Percentiles rank a stretch among this genome's conserved stretches.
Conservation (phyloP, 2,113 vertebrate species). For the Lepisosteus osseus region DNA sequence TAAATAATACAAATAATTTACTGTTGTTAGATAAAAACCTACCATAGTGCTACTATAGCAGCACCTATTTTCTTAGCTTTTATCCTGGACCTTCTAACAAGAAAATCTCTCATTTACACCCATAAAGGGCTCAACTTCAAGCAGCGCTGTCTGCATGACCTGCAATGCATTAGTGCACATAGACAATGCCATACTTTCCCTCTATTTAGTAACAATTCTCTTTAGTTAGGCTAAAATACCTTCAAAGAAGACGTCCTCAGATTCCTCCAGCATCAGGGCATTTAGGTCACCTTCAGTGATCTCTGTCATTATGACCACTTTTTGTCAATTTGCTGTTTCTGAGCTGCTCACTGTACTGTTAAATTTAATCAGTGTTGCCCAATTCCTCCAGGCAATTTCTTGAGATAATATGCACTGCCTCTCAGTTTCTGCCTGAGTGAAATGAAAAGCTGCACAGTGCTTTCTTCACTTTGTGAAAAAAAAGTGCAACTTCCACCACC, state of each 20-base stretch:
- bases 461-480: constrained; percentile 30
- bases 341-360: constrained; percentile 31
- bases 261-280: constrained; percentile 60
- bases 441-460: constrained; percentile 30
- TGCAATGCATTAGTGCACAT: too few relatives aligned
- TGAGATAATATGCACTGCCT: constrained; percentile 26
- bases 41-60: too few relatives aligned
- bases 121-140: too few relatives aligned
- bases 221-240: constrained; percentile 46
- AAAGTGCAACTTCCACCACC: too few relatives aligned
- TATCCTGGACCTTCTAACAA: too few relatives aligned
- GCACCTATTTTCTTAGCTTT: too few relatives aligned
- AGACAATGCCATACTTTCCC: too few relatives aligned
- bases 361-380: constrained; percentile 39
- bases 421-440: constrained; percentile 25
- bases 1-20: too few relatives aligned
- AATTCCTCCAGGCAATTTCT: constrained; percentile 40
- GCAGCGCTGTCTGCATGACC: too few relatives aligned
- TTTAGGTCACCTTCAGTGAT: constrained; percentile 55
- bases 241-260: constrained; percentile 64
- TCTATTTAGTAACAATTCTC: background rate
- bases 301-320: constrained; percentile 51
- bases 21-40: too few relatives aligned
- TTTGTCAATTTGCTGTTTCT: constrained; percentile 15
- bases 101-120: too few relatives aligned